Conservation (phyloP, 2,113 vertebrate species). For the Hyaena hyaena region DNA sequence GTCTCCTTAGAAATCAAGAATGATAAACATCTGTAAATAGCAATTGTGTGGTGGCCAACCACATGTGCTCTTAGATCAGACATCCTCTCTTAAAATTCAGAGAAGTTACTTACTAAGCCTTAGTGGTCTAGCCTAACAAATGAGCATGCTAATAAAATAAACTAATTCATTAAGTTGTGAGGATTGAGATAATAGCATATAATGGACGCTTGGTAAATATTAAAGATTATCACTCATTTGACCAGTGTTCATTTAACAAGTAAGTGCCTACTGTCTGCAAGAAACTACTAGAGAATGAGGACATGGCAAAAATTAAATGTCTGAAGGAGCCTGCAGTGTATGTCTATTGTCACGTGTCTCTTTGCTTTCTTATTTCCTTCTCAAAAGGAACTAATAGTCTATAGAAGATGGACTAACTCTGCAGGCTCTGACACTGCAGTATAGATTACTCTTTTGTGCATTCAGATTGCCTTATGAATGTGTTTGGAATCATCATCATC, state of each 20-base stretch:
- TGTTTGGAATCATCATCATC: neutral
- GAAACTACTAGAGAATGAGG: neutral
- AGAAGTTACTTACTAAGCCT: slow-evolving; percentile 29
- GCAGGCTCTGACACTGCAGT: neutral
- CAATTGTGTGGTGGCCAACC: neutral
- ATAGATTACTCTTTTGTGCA: neutral
- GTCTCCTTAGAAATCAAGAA: neutral
- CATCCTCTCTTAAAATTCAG: neutral
- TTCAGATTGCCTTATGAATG: neutral
- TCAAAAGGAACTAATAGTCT: neutral
- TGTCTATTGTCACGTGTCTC: neutral
- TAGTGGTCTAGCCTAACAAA: slow-evolving; percentile 3
- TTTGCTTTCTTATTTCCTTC: neutral
- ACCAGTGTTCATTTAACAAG: slow-evolving; percentile 18
- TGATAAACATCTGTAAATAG: neutral
- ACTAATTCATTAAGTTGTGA: slow-evolving; percentile 29
- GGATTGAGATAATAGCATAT: neutral
- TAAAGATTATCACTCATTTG: neutral
- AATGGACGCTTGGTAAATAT: neutral
- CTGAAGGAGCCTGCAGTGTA: neutral
- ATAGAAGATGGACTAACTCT: neutral
- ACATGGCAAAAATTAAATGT: neutral
- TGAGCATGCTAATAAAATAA: slow-evolving; percentile 12
- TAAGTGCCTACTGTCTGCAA: neutral
- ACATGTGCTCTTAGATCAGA: neutral